These are phyloP conservation scores for Fragum sueziense DNA, from an alignment of 2,888 invertebrate species.

Conservation along the genomic window DNA sequence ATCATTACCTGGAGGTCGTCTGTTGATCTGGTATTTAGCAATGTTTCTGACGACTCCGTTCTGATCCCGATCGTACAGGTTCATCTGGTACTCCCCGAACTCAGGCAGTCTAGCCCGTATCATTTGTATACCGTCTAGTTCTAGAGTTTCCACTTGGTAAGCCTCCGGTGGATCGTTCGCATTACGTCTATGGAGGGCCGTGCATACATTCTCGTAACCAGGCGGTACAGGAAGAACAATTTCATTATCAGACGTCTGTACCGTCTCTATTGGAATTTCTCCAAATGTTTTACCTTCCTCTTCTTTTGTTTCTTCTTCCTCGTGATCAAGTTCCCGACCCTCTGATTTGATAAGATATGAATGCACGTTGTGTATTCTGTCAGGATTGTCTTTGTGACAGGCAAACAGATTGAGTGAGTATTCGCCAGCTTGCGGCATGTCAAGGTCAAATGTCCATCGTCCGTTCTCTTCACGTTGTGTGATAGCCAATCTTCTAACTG, in stretches of 20 bases:
- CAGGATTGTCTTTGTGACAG: conserved; percentile 66
- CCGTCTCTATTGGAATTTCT: conserved; percentile 68
- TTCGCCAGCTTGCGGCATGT: conserved; percentile 75
- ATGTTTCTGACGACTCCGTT: conserved; percentile 66
- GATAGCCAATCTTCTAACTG: conserved; percentile 66
- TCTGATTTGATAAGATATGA: conserved; percentile 73
- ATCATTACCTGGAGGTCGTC: conserved; percentile 69
- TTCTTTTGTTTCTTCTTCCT: conserved; percentile 53
- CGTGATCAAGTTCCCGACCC: conserved; percentile 62
- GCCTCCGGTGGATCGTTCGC: conserved; percentile 71
- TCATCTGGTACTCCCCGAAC: conserved; percentile 77
- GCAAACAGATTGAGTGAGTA: conserved; percentile 79
- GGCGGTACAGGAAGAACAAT: conserved; percentile 72
- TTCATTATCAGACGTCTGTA: conserved; percentile 76
- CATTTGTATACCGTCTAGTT: conserved; percentile 69
- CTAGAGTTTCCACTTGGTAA: conserved; percentile 66
- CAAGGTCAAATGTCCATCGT: conserved; percentile 74
- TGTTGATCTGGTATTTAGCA: conserved; percentile 75
- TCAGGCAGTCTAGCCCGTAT: conserved; percentile 72
- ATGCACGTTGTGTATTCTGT: conserved; percentile 73
- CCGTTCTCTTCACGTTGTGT: conserved; percentile 66
- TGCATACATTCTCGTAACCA: conserved; percentile 69
- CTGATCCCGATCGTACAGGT: conserved; percentile 70
- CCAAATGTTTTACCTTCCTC: conserved; percentile 61
- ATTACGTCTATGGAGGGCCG: conserved; percentile 74